These are phyloP conservation scores for Caenorhabditis sp. DNA, from an alignment of 2,888 invertebrate species.

Conservation along the genomic window DNA sequence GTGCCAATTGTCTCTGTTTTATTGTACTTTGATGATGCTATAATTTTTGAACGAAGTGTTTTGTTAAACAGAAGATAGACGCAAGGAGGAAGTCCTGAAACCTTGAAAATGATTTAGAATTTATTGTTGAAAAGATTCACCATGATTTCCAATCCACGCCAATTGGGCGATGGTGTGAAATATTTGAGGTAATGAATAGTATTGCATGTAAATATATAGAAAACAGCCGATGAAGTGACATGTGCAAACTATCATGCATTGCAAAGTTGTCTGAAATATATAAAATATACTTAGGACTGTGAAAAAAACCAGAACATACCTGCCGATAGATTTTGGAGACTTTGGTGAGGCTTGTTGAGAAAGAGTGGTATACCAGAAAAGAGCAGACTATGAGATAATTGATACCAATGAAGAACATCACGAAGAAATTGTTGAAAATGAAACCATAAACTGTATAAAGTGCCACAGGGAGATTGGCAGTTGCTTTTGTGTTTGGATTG, in stretches of 20 bases:
- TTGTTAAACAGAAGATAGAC: slow-evolving; percentile 33
- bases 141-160: slow-evolving; percentile 50
- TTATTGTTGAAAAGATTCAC: slow-evolving; percentile 6
- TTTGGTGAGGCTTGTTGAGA: slow-evolving; percentile 12
- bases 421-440: slow-evolving; percentile 42
- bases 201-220: slow-evolving; percentile 43
- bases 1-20: too few relatives aligned
- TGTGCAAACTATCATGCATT: slow-evolving; percentile 33
- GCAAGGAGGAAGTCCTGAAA: slow-evolving; percentile 26
- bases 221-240: slow-evolving; percentile 45
- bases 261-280: slow-evolving; percentile 26
- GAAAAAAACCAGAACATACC: slow-evolving; percentile 4
- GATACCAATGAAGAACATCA: slow-evolving; percentile 33
- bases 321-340: slow-evolving; percentile 19
- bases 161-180: slow-evolving; percentile 32
- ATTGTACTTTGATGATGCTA: too few relatives aligned
- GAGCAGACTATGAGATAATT: slow-evolving; percentile 31
- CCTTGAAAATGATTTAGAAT: neutral
- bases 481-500: slow-evolving; percentile 35
- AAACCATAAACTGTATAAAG: slow-evolving; percentile 32
- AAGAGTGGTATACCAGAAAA: slow-evolving; percentile 21
- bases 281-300: slow-evolving; percentile 22
- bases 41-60: slow-evolving; percentile 16
- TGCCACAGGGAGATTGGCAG: slow-evolving; percentile 17
- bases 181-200: slow-evolving; percentile 30